phyloP scores from a whole-genome alignment of 2,113 vertebrate genomes.

The Empidonax traillii region DNA sequence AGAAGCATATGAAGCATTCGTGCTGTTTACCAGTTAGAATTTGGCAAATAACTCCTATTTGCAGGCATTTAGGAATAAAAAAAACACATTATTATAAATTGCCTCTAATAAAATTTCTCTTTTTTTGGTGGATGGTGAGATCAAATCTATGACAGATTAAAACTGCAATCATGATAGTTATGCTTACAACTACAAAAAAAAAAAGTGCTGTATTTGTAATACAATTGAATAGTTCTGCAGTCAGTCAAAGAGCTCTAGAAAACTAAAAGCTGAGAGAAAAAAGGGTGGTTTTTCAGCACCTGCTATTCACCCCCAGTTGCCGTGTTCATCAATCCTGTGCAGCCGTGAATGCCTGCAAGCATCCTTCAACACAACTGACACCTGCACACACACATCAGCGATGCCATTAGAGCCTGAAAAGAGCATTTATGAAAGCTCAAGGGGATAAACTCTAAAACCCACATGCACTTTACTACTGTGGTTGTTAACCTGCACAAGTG shows the following conservation, averaged over 20 bases:
- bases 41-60: slow-evolving; percentile 34
- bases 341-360: slow-evolving; percentile 7
- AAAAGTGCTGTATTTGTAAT: background rate
- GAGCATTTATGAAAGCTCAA: slow-evolving; percentile 38
- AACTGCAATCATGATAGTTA: background rate
- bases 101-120: background rate
- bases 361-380: slow-evolving; percentile 19
- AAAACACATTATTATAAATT: background rate
- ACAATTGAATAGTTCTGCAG: background rate
- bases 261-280: background rate
- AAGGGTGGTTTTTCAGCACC: background rate
- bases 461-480: slow-evolving; percentile 5
- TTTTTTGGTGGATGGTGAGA: background rate
- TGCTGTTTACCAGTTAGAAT: slow-evolving; percentile 50
- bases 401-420: slow-evolving; percentile 12
- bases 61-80: slow-evolving; percentile 40
- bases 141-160: background rate
- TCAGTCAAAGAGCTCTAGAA: background rate
- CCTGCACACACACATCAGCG: slow-evolving; percentile 29
- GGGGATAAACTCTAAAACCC: slow-evolving; percentile 48
- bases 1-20: slow-evolving; percentile 22
- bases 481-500: slow-evolving; percentile 41
- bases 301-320: slow-evolving; percentile 15
- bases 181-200: background rate
- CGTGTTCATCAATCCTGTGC: slow-evolving; percentile 4